phyloP scores from a whole-genome alignment of 2,797 vertebrate genomes.

The Pangasius krempfi region DNA sequence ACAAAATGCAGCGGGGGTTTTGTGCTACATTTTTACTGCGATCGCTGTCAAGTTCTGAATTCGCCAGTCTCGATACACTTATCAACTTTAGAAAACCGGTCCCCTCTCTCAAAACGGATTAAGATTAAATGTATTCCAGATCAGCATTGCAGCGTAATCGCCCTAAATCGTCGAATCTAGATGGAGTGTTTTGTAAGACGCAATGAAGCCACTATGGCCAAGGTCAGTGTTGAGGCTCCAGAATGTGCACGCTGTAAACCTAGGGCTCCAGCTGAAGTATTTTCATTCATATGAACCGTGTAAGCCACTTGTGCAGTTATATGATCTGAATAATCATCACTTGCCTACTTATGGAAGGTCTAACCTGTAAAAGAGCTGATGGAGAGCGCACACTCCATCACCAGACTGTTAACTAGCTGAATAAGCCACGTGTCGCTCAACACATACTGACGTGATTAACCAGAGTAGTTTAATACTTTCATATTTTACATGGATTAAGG shows the following conservation, averaged over 20 bases:
- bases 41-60: background rate
- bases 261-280: background rate
- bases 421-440: background rate
- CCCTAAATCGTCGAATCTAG: background rate
- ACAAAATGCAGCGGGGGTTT: background rate
- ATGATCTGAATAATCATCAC: background rate
- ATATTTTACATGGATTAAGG: background rate
- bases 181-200: background rate
- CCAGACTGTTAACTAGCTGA: background rate
- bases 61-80: background rate
- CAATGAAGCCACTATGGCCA: constrained; percentile 15
- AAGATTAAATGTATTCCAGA: background rate
- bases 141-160: background rate
- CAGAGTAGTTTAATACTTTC: background rate
- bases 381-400: background rate
- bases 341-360: background rate
- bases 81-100: background rate
- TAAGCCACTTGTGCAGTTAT: background rate
- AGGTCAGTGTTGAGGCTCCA: background rate
- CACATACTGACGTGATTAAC: background rate
- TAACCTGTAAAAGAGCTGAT: background rate
- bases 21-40: background rate
- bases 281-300: background rate
- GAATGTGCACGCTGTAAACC: background rate
- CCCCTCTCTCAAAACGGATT: background rate